These are phyloP conservation scores for Leptura quadrifasciata DNA, from an alignment of 2,888 invertebrate species.

Conservation along the genomic window DNA sequence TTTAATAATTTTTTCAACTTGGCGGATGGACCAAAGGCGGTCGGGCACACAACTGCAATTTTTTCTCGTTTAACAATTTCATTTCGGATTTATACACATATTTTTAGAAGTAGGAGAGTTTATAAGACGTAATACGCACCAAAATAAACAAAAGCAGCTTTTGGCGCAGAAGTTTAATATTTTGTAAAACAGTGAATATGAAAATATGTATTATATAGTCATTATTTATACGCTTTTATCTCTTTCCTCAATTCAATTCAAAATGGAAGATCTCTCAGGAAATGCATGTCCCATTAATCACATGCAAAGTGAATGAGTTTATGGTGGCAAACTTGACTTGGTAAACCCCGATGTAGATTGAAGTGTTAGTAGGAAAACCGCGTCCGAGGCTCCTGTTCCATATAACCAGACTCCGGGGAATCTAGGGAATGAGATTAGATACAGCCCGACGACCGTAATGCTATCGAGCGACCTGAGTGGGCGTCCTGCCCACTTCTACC, in stretches of 20 bases:
- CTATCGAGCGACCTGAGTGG: not conserved
- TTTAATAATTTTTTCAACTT: too few species aligned
- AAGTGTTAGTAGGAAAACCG: conserved; percentile 13
- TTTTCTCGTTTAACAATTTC: too few species aligned
- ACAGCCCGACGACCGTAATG: conserved; percentile 1
- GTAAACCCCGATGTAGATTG: conserved; percentile 15
- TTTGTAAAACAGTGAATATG: too few species aligned
- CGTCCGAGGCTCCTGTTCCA: conserved; percentile 9
- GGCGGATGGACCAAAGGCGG: too few species aligned
- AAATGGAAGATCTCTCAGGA: not conserved
- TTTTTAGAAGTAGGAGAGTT: too few species aligned
- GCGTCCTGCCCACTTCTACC: not conserved
- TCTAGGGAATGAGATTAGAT: conserved; percentile 29
- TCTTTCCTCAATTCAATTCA: not conserved
- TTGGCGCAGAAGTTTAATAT: too few species aligned
- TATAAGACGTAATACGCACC: too few species aligned
- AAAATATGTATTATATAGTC: too few species aligned
- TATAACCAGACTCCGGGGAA: conserved; percentile 28
- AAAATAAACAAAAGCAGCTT: too few species aligned
- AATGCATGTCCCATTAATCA: not conserved
- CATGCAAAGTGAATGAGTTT: not conserved
- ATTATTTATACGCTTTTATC: too few species aligned
- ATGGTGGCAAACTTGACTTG: not conserved
- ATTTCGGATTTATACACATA: too few species aligned
- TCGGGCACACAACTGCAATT: too few species aligned